Conservation (phyloP, 2,113 vertebrate species). For the Myotis yumanensis region DNA sequence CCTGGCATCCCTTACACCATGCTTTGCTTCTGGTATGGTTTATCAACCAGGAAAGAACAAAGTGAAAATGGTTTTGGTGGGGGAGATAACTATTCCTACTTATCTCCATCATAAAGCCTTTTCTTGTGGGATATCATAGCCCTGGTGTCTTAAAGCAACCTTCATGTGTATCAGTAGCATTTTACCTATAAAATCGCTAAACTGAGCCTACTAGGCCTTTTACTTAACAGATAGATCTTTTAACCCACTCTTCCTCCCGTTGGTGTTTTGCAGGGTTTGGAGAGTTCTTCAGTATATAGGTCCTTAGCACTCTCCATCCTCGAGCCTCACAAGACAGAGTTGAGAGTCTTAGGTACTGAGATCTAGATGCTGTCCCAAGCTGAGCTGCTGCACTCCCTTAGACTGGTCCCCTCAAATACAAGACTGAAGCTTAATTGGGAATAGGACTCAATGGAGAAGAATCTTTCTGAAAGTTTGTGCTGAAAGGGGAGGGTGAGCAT, state of each 20-base stretch:
- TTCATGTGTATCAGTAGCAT: conserved; percentile 4
- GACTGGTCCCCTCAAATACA: not conserved
- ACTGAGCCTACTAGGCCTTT: conserved; percentile 35
- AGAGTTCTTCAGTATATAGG: not conserved
- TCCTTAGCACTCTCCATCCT: not conserved
- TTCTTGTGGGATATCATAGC: not conserved
- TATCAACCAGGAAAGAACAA: conserved; percentile 27
- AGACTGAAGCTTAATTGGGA: not conserved
- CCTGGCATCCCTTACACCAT: not conserved
- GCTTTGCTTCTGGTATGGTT: conserved; percentile 22
- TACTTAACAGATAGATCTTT: not conserved
- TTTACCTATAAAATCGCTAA: not conserved
- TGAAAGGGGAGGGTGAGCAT: not conserved
- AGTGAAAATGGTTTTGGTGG: not conserved
- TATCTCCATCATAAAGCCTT: not conserved
- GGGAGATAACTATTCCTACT: not conserved
- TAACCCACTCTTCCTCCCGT: conserved; percentile 19
- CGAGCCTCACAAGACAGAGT: not conserved
- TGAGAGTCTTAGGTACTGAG: not conserved
- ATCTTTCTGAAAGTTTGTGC: not conserved
- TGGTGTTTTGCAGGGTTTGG: conserved; percentile 23
- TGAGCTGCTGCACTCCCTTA: not conserved
- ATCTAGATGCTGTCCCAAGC: not conserved
- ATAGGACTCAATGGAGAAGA: not conserved
- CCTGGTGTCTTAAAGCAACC: not conserved